These are phyloP conservation scores for Lipophrys pholis DNA, from an alignment of 2,113 vertebrate species.

Conservation along the genomic window DNA sequence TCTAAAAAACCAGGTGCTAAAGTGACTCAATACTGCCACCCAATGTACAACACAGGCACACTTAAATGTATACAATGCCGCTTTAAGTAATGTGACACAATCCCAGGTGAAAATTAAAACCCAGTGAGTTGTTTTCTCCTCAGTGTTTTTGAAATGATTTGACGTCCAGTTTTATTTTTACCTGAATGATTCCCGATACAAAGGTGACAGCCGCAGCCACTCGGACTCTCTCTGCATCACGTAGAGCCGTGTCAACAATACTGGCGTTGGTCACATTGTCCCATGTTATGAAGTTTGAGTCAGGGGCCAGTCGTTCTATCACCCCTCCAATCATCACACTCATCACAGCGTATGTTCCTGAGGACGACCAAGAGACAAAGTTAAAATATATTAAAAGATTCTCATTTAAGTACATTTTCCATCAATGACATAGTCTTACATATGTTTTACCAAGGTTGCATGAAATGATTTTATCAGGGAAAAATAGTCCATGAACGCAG, in stretches of 20 bases:
- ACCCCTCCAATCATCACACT: slow-evolving; percentile 96
- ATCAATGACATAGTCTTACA: too few species aligned
- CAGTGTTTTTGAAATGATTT: too few species aligned
- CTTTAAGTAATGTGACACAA: too few species aligned
- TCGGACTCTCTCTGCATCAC: slow-evolving; percentile 81
- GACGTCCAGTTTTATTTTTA: slow-evolving; percentile 46
- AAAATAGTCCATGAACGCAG: too few species aligned
- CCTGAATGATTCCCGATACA: slow-evolving; percentile 91
- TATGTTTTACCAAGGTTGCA: too few species aligned
- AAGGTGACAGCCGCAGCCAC: slow-evolving; percentile 90
- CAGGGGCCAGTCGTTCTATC: slow-evolving; percentile 87
- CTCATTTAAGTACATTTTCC: too few species aligned
- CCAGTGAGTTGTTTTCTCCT: too few species aligned
- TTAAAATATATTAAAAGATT: neutral
- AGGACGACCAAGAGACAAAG: neutral
- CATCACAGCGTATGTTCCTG: slow-evolving; percentile 94
- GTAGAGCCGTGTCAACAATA: slow-evolving; percentile 35
- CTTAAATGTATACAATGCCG: too few species aligned
- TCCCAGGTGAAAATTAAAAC: too few species aligned
- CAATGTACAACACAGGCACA: neutral
- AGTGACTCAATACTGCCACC: too few species aligned
- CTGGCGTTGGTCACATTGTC: slow-evolving; percentile 77
- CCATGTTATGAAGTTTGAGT: slow-evolving; percentile 72
- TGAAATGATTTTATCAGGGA: too few species aligned
- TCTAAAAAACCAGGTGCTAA: too few species aligned